Conservation (phyloP, 2,888 invertebrate genomes). For the Eilema griseolum region DNA sequence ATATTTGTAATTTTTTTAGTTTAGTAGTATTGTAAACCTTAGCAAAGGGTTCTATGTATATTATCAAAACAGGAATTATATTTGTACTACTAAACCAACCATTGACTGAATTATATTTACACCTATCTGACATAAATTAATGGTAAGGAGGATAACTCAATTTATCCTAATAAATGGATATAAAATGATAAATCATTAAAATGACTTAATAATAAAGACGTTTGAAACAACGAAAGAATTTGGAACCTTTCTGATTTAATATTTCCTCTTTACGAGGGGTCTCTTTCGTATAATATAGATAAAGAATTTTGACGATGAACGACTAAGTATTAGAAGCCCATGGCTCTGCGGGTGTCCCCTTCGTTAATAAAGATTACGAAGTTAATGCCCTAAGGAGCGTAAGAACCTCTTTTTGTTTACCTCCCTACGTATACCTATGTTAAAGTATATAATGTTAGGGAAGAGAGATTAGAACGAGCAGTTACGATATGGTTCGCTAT, state of each 20-base stretch:
- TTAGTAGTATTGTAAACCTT: not conserved
- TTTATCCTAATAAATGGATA: too few relatives aligned
- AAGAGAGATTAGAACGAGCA: constrained; percentile 25
- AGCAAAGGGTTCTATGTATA: not conserved
- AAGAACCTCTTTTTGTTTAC: constrained; percentile 48
- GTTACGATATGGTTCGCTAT: constrained; percentile 12
- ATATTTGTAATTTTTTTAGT: not conserved
- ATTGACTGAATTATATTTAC: not conserved
- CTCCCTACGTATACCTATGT: constrained; percentile 21
- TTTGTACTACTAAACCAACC: not conserved
- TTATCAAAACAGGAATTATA: too few relatives aligned
- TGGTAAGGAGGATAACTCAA: too few relatives aligned
- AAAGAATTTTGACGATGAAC: constrained; percentile 38
- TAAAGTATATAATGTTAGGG: constrained; percentile 18
- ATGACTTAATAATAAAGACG: not conserved
- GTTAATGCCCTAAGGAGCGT: constrained; percentile 52
- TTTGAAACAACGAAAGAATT: not conserved
- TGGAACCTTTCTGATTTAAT: not conserved
- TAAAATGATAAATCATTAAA: not conserved
- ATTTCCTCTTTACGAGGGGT: not conserved
- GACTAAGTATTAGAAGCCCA: constrained; percentile 40
- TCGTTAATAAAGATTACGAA: constrained; percentile 65
- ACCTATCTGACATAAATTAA: too few relatives aligned
- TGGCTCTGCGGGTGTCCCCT: constrained; percentile 47
- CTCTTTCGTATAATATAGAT: constrained; percentile 22